Conservation (phyloP, 2,888 invertebrate species). For the Alcis repandata region DNA sequence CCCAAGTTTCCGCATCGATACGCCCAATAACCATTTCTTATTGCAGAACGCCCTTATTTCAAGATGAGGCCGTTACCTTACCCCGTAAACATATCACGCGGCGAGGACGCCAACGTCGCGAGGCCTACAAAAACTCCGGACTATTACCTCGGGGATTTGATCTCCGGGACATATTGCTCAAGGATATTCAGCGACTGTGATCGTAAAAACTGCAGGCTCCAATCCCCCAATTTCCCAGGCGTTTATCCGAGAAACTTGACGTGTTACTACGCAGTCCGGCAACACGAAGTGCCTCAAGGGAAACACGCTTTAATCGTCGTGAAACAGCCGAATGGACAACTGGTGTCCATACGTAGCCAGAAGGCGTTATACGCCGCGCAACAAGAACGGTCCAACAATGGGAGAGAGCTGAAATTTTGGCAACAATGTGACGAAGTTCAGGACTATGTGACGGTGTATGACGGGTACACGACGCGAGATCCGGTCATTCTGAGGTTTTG, state of each 20-base stretch:
- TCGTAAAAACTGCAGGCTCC: slow-evolving; percentile 94
- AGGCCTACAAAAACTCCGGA: slow-evolving; percentile 84
- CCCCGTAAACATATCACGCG: slow-evolving; percentile 83
- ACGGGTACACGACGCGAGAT: slow-evolving; percentile 95
- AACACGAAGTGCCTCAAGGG: slow-evolving; percentile 94
- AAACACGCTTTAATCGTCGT: slow-evolving; percentile 96
- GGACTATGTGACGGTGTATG: slow-evolving; percentile 95
- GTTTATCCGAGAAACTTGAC: slow-evolving; percentile 97
- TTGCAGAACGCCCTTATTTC: slow-evolving; percentile 84
- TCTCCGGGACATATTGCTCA: slow-evolving; percentile 96
- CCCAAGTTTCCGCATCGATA: slow-evolving; percentile 44
- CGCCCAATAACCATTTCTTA: slow-evolving; percentile 58
- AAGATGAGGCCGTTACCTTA: slow-evolving; percentile 79
- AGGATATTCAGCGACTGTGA: slow-evolving; percentile 97
- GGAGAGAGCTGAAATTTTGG: slow-evolving; percentile 90
- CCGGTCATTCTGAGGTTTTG: slow-evolving; percentile 96
- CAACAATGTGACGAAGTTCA: slow-evolving; percentile 95
- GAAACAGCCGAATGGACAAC: slow-evolving; percentile 93
- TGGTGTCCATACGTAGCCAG: slow-evolving; percentile 94
- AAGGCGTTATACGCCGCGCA: slow-evolving; percentile 88
- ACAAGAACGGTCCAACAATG: slow-evolving; percentile 87
- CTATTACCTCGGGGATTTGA: slow-evolving; percentile 94
- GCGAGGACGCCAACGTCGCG: slow-evolving; percentile 73
- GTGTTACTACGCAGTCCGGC: slow-evolving; percentile 96
- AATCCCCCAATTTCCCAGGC: slow-evolving; percentile 97